Evolutionary conservation across 2,113 vertebrate species (phyloP).

Genomic region (Chinchilla lanigera): DNA sequence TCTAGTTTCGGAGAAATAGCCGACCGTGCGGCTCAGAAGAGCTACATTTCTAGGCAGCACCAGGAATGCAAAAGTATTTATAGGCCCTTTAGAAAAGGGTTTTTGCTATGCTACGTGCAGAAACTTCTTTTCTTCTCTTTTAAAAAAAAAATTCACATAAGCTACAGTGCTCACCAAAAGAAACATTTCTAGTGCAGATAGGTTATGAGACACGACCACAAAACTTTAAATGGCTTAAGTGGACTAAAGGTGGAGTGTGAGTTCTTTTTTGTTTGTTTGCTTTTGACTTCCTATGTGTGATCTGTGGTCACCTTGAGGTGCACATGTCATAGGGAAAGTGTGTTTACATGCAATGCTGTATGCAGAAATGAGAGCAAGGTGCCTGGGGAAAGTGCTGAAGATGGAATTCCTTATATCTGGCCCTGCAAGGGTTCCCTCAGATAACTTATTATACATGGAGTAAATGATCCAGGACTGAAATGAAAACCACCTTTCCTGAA

Average conservation of each 20-base stretch:
- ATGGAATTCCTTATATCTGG: not conserved
- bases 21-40: slow-evolving; percentile 81
- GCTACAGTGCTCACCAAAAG: slow-evolving; percentile 57
- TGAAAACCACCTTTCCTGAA: not conserved
- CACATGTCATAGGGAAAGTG: not conserved
- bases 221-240: slow-evolving; percentile 52
- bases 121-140: slow-evolving; percentile 63
- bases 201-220: slow-evolving; percentile 74
- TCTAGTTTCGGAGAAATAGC: slow-evolving; percentile 81
- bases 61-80: slow-evolving; percentile 81
- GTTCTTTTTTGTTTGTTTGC: slow-evolving; percentile 38
- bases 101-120: slow-evolving; percentile 73
- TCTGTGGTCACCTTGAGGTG: slow-evolving; percentile 47
- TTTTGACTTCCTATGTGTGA: not conserved
- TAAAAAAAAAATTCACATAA: slow-evolving; percentile 41
- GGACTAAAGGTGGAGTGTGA: slow-evolving; percentile 26
- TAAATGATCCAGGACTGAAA: not conserved
- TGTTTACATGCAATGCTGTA: not conserved
- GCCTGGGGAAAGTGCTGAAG: too few relatives aligned
- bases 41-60: slow-evolving; percentile 74
- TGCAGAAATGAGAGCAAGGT: not conserved
- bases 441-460: too few relatives aligned
- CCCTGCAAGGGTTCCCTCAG: not conserved
- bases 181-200: slow-evolving; percentile 72
- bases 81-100: slow-evolving; percentile 76